Percentiles rank a stretch among this genome's conserved stretches.
phyloP scores from a whole-genome alignment of 2,888 invertebrate species.

The Cheilosia urbana region DNA sequence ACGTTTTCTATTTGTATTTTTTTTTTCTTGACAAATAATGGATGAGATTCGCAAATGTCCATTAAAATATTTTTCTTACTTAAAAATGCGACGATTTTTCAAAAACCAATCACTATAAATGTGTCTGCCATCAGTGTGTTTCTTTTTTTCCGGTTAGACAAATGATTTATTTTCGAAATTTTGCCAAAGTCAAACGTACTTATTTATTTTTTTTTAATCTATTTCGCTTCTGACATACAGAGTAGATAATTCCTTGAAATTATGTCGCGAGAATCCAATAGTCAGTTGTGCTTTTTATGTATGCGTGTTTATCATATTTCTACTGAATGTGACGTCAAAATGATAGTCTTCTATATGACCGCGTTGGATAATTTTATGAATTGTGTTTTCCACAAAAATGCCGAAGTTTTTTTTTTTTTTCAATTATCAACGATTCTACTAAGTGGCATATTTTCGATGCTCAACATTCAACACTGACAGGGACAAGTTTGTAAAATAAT shows the following conservation, averaged over 20 bases:
- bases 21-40: slow-evolving; percentile 14
- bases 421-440: slow-evolving; percentile 30
- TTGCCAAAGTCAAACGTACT: slow-evolving; percentile 17
- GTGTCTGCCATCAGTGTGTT: slow-evolving; percentile 10
- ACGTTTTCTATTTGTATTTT: not conserved
- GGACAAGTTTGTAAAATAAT: slow-evolving; percentile 29
- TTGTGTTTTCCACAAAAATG: not conserved
- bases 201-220: slow-evolving; percentile 27
- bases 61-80: slow-evolving; percentile 44
- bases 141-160: not conserved
- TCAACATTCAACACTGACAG: slow-evolving; percentile 34
- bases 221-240: slow-evolving; percentile 23
- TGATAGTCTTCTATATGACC: slow-evolving; percentile 21
- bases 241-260: slow-evolving; percentile 37
- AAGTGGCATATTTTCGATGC: slow-evolving; percentile 17
- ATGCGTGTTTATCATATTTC: slow-evolving; percentile 54
- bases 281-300: slow-evolving; percentile 37
- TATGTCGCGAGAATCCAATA: slow-evolving; percentile 45
- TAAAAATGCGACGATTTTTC: slow-evolving; percentile 44
- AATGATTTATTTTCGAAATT: slow-evolving; percentile 50
- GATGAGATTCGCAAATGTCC: slow-evolving; percentile 57
- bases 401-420: slow-evolving; percentile 16
- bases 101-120: slow-evolving; percentile 41
- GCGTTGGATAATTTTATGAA: not conserved
- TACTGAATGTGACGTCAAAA: slow-evolving; percentile 43